Percentiles rank a stretch among this genome's conserved stretches.
Evolutionary conservation across 2,797 vertebrate genomes (phyloP).

Genomic region (Odontamblyopus rebecca): DNA sequence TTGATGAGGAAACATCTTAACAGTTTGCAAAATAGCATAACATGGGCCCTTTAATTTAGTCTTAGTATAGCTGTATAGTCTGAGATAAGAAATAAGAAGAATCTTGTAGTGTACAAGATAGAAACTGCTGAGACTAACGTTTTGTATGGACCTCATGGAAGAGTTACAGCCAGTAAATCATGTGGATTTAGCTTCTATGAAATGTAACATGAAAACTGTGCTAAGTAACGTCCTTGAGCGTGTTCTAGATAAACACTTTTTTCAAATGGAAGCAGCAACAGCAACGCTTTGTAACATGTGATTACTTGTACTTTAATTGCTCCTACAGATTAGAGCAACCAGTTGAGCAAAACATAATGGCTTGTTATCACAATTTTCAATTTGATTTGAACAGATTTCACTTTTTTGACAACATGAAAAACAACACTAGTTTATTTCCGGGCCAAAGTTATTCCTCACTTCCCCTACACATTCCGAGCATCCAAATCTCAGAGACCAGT

Average conservation of each 20-base stretch:
- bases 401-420: too few species aligned
- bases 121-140: constrained; percentile 8
- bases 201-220: constrained; percentile 1
- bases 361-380: neutral
- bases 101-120: neutral
- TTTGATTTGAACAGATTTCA: too few species aligned
- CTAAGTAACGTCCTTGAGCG: neutral
- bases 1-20: too few species aligned
- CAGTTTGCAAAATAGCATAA: too few species aligned
- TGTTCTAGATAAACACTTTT: neutral
- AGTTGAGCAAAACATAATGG: neutral
- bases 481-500: too few species aligned
- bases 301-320: neutral
- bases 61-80: neutral
- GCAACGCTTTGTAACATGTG: neutral
- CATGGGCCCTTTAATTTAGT: neutral
- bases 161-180: constrained; percentile 7
- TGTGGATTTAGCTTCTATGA: constrained; percentile 1
- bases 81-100: neutral
- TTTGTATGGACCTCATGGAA: neutral
- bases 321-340: neutral
- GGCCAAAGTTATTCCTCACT: too few species aligned
- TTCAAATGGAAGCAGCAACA: constrained; percentile 3
- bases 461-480: too few species aligned
- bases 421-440: too few species aligned